phyloP scores from a whole-genome alignment of 2,797 vertebrate genomes.

The Acrossocheilus fasciatus region DNA sequence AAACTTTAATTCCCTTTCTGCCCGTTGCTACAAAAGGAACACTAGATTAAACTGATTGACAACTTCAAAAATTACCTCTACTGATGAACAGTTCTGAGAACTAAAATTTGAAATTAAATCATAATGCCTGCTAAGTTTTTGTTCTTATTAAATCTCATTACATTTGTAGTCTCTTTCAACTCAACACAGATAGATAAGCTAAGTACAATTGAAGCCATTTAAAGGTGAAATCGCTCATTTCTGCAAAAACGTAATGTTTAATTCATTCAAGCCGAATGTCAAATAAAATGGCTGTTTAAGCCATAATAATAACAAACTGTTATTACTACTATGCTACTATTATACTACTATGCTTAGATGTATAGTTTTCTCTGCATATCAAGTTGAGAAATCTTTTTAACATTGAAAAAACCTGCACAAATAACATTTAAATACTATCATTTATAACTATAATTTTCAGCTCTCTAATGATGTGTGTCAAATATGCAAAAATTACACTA shows the following conservation, averaged over 20 bases:
- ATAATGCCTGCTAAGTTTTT: slow-evolving; percentile 10
- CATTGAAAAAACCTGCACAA: background rate
- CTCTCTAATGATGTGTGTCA: background rate
- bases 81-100: background rate
- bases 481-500: background rate
- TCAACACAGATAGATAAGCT: background rate
- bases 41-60: slow-evolving; percentile 13
- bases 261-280: background rate
- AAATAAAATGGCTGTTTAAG: background rate
- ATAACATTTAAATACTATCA: background rate
- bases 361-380: background rate
- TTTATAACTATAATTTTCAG: background rate
- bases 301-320: background rate
- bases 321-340: too few relatives aligned
- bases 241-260: background rate
- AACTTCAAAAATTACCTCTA: slow-evolving; percentile 15
- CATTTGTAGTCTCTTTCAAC: background rate
- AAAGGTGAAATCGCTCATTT: slow-evolving; percentile 1
- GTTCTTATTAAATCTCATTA: slow-evolving; percentile 24
- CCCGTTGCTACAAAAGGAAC: background rate
- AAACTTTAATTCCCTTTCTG: slow-evolving; percentile 32
- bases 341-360: background rate
- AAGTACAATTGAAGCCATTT: background rate
- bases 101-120: slow-evolving; percentile 13
- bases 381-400: background rate